Conservation (phyloP, 2,888 invertebrate genomes). For the Hololepta plana region DNA sequence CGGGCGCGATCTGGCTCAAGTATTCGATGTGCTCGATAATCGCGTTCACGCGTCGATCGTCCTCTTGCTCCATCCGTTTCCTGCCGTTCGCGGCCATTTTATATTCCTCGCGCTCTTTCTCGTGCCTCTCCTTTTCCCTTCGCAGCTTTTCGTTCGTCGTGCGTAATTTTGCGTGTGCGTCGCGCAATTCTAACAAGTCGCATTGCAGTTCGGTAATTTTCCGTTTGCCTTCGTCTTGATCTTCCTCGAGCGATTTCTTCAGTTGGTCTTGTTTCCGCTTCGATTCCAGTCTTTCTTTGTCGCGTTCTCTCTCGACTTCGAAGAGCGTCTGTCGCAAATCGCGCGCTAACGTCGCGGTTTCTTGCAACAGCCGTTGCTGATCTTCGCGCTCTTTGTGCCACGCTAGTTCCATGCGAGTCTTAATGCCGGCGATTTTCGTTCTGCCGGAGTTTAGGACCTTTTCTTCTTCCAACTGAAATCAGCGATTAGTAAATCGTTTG, state of each 20-base stretch:
- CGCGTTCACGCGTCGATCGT: constrained; percentile 52
- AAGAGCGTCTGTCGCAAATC: constrained; percentile 76
- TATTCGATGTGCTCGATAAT: constrained; percentile 58
- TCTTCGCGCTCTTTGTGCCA: constrained; percentile 92
- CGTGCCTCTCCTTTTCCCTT: constrained; percentile 71
- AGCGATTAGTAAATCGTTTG: background rate
- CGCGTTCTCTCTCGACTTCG: constrained; percentile 78
- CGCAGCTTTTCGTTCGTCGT: constrained; percentile 82
- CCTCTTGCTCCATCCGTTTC: constrained; percentile 38
- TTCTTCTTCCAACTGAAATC: constrained; percentile 66
- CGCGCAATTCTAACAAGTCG: constrained; percentile 71
- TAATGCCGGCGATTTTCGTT: constrained; percentile 68
- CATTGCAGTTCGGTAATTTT: constrained; percentile 71
- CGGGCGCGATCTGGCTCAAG: constrained; percentile 59
- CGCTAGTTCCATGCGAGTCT: constrained; percentile 75
- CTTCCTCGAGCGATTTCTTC: constrained; percentile 71
- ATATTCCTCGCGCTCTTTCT: constrained; percentile 54
- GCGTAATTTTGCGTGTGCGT: constrained; percentile 79
- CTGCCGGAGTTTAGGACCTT: constrained; percentile 65
- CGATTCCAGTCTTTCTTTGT: constrained; percentile 73
- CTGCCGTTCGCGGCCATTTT: constrained; percentile 29
- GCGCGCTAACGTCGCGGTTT: constrained; percentile 75
- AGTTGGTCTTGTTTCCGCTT: constrained; percentile 72
- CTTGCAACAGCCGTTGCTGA: constrained; percentile 74
- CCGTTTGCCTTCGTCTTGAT: constrained; percentile 73